A percentile compares a stretch with the other conserved stretches of the same genome.
Conservation (phyloP, 2,113 vertebrate genomes). For the Crocuta crocuta region DNA sequence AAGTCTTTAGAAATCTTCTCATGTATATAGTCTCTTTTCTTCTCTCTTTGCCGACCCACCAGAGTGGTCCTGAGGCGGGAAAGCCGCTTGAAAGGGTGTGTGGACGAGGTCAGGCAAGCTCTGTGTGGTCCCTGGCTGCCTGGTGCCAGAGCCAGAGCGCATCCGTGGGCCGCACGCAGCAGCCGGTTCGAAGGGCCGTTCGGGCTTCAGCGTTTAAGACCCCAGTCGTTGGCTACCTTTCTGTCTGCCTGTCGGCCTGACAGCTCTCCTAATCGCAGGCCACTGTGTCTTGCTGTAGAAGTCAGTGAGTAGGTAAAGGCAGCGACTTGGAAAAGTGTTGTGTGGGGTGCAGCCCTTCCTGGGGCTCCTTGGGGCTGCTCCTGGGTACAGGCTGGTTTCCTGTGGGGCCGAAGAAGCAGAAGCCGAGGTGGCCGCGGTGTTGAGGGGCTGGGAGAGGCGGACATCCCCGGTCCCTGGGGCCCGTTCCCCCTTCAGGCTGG, state of each 20-base stretch:
- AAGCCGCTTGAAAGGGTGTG: too few species aligned
- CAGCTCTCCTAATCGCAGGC: background rate
- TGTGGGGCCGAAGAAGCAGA: background rate
- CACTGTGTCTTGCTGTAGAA: background rate
- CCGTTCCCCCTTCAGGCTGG: too few species aligned
- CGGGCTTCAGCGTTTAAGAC: background rate
- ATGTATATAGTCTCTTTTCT: background rate
- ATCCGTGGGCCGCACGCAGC: background rate
- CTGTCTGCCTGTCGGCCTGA: background rate
- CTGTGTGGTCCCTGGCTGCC: background rate
- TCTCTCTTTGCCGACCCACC: background rate
- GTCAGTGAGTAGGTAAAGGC: background rate
- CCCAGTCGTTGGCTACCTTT: too few species aligned
- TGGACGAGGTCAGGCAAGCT: background rate
- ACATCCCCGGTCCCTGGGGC: too few species aligned
- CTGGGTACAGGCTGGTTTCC: background rate
- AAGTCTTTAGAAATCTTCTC: background rate
- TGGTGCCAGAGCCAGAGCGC: background rate
- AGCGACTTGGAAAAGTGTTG: background rate
- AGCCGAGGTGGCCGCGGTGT: fast-evolving
- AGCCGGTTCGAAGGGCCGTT: background rate
- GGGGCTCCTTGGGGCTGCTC: background rate
- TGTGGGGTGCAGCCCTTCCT: background rate
- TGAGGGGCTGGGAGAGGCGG: too few species aligned
- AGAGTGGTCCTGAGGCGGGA: background rate